Conservation (phyloP, 1,140 invertebrate genomes). For the Luehdorfia chinensis region DNA sequence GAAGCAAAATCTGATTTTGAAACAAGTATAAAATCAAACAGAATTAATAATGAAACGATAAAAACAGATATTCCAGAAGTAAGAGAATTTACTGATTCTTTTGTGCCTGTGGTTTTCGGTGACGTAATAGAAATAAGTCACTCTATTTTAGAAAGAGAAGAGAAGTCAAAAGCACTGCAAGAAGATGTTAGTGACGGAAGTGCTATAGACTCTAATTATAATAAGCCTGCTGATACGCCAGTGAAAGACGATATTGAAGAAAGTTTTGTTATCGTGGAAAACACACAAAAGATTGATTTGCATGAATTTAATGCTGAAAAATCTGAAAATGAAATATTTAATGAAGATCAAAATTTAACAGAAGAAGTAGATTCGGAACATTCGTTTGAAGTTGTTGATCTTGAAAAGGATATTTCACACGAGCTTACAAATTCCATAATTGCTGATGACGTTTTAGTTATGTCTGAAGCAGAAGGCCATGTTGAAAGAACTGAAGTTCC, state of each 20-base stretch:
- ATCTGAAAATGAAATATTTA: not conserved
- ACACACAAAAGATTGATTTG: constrained; percentile 9
- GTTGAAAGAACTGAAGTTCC: not conserved
- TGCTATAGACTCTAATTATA: not conserved
- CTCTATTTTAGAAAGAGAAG: constrained; percentile 10
- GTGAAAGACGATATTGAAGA: constrained; percentile 17
- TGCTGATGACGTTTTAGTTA: no score
- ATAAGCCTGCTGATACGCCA: constrained; percentile 8
- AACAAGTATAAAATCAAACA: no score
- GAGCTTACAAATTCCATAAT: not conserved
- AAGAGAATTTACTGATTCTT: constrained; percentile 15
- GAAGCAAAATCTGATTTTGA: not conserved
- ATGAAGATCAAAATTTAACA: not conserved
- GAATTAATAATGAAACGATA: no score
- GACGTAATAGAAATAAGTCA: constrained; percentile 24
- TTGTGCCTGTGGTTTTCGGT: constrained; percentile 38
- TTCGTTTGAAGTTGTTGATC: constrained; percentile 23
- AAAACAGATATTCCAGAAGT: not conserved
- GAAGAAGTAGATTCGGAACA: constrained; percentile 21
- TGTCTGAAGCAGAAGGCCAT: not conserved
- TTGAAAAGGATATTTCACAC: constrained; percentile 17
- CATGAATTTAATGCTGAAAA: not conserved
- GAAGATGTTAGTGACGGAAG: not conserved
- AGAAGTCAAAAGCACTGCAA: constrained; percentile 4
- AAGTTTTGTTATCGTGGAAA: constrained; percentile 27